phyloP scores from a whole-genome alignment of 2,113 vertebrate genomes.

The Quiscalus mexicanus region DNA sequence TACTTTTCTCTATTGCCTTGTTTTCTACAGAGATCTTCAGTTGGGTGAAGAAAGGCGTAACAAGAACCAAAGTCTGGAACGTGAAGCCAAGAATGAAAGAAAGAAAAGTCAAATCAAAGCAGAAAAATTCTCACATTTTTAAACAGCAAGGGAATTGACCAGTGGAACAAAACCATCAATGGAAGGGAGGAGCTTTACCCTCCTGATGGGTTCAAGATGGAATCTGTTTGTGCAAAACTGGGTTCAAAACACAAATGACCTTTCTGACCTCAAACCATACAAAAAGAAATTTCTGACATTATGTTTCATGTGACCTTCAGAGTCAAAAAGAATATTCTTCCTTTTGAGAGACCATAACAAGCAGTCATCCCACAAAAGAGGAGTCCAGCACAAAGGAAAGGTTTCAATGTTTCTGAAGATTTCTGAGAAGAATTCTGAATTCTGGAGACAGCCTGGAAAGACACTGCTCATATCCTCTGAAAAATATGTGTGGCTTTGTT shows the following conservation, averaged over 20 bases:
- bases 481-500: background rate
- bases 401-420: background rate
- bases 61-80: conserved; percentile 20
- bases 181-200: background rate
- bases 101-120: background rate
- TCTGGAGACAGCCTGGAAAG: background rate
- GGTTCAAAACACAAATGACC: background rate
- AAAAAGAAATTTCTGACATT: background rate
- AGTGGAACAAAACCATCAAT: conserved; percentile 16
- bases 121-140: conserved; percentile 22
- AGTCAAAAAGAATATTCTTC: background rate
- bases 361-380: background rate
- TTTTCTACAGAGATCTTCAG: conserved; percentile 21
- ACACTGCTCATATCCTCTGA: background rate
- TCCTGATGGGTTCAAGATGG: conserved; percentile 17
- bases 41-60: conserved; percentile 26
- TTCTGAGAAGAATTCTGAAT: background rate
- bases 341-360: background rate
- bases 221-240: background rate
- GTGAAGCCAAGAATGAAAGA: conserved; percentile 30
- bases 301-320: background rate
- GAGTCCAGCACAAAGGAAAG: background rate
- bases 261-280: background rate
- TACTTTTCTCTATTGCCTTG: conserved; percentile 27
- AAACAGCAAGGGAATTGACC: conserved; percentile 6